Evolutionary conservation across 35 echinoderm and acorn worm genomes (phyloP).

Genomic region (Eucidaris tribuloides): DNA sequence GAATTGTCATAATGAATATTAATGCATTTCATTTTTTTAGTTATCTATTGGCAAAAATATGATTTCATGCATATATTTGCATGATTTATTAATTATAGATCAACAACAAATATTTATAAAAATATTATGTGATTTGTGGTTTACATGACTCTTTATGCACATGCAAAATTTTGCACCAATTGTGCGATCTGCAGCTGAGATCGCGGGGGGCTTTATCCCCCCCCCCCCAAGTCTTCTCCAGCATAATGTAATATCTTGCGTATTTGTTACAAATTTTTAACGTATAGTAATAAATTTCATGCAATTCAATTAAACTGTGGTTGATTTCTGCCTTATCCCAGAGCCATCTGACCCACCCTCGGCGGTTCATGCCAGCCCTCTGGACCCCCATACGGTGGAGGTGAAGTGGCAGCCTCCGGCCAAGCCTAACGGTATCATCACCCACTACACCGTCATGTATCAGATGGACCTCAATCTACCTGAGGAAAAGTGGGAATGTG

Average conservation of each 20-base stretch:
- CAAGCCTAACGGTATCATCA: conserved; percentile 70
- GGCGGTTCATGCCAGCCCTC: conserved; percentile 27
- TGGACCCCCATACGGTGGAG: conserved; percentile 54
- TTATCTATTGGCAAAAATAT: too few species aligned
- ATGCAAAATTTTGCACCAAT: too few species aligned
- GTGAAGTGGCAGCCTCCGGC: conserved; percentile 60
- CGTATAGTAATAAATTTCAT: too few species aligned
- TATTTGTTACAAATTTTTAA: too few species aligned
- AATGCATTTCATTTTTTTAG: too few species aligned
- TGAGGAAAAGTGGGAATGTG: conserved; percentile 31
- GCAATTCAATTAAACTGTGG: too few species aligned
- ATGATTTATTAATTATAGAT: too few species aligned
- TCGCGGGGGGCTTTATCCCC: not conserved
- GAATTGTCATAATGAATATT: too few species aligned
- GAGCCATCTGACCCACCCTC: conserved; percentile 61
- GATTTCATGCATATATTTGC: too few species aligned
- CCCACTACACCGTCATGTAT: conserved; percentile 61
- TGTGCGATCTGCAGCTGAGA: too few species aligned
- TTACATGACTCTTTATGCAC: not conserved
- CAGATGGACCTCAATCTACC: conserved; percentile 29
- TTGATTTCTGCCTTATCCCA: not conserved
- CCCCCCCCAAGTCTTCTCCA: not conserved
- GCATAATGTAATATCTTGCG: not conserved
- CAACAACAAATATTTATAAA: too few species aligned
- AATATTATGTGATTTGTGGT: not conserved